Evolutionary conservation across 1,140 invertebrate genomes (phyloP).

Genomic region (Augochlora pura): DNA sequence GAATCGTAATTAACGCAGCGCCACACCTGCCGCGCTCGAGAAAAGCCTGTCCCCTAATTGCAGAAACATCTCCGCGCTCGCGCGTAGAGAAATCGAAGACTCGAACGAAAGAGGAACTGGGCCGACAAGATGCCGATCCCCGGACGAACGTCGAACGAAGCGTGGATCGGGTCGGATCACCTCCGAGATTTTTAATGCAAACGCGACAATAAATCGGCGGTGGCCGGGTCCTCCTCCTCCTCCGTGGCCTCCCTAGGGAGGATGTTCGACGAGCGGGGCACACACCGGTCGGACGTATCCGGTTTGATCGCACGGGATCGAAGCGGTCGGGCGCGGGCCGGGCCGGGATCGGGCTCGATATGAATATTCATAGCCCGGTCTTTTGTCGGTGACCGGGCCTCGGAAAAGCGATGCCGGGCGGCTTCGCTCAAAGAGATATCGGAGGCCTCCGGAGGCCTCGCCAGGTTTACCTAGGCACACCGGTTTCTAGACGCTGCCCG

Average conservation of each 20-base stretch:
- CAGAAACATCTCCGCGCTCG: not conserved
- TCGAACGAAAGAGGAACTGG: not conserved
- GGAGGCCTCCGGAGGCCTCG: conserved; percentile 38
- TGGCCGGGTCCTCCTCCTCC: too few relatives aligned
- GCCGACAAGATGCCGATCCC: conserved; percentile 2
- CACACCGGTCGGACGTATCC: not conserved
- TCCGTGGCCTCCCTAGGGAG: not conserved
- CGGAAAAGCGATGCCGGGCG: conserved; percentile 54
- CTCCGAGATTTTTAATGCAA: not conserved
- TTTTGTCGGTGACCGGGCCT: conserved; percentile 57
- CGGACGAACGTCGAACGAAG: not conserved
- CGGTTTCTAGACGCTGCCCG: conserved; percentile 45
- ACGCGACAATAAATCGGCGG: conserved; percentile 8
- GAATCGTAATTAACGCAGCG: too few relatives aligned
- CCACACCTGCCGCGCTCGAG: not conserved
- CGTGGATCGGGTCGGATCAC: not conserved
- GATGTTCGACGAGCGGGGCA: not conserved
- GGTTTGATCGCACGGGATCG: conserved; percentile 56
- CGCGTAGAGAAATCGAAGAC: not conserved
- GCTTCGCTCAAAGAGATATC: conserved; percentile 62
- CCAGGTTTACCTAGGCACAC: conserved; percentile 68
- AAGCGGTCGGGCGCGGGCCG: conserved; percentile 26
- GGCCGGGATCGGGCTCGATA: conserved; percentile 23
- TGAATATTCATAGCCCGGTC: conserved; percentile 65
- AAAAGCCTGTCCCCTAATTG: not conserved